Conservation (phyloP, 2,888 invertebrate species). For the Hemistola chrysoprasaria region DNA sequence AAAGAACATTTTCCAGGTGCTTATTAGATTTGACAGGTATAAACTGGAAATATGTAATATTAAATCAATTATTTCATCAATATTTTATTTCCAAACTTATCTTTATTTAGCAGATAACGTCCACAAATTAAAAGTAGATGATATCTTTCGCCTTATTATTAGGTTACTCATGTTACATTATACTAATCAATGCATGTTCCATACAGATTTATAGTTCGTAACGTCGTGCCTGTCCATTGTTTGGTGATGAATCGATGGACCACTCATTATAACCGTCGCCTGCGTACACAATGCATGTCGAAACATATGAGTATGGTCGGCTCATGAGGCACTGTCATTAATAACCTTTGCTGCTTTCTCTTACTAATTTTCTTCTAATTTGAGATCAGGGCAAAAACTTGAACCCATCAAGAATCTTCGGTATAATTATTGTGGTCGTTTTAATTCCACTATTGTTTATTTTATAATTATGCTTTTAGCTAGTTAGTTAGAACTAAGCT, state of each 20-base stretch:
- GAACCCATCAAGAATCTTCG: too few species aligned
- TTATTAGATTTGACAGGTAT: too few species aligned
- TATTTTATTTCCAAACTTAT: too few species aligned
- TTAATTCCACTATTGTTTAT: too few species aligned
- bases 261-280: constrained; percentile 39
- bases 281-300: constrained; percentile 37
- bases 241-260: constrained; percentile 40
- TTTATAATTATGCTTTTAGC: too few species aligned
- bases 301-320: constrained; percentile 24
- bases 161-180: not conserved
- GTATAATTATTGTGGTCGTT: too few species aligned
- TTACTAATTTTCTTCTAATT: constrained; percentile 24
- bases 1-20: too few species aligned
- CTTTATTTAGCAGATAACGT: not conserved
- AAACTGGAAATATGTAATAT: too few species aligned
- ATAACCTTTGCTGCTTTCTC: constrained; percentile 34
- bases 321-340: constrained; percentile 26
- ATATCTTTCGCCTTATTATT: too few species aligned
- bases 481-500: too few species aligned
- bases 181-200: constrained; percentile 9
- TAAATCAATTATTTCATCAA: too few species aligned
- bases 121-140: too few species aligned
- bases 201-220: constrained; percentile 8
- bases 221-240: constrained; percentile 28
- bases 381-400: constrained; percentile 7